Evolutionary conservation across 2,888 invertebrate genomes (phyloP).

Genomic region (Diloba caeruleocephala): DNA sequence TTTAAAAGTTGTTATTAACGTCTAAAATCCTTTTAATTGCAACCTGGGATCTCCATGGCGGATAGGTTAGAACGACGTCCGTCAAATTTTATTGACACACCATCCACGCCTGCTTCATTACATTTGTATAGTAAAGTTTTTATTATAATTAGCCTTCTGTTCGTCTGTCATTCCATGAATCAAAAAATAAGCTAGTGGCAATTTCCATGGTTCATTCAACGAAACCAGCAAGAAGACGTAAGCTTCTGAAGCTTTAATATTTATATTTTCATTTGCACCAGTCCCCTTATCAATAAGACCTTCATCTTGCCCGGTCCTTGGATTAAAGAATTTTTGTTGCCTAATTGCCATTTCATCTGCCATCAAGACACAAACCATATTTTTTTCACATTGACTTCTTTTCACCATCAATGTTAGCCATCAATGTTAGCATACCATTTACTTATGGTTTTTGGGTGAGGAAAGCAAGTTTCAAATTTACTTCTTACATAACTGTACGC

Average conservation of each 20-base stretch:
- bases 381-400: slow-evolving; percentile 26
- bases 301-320: slow-evolving; percentile 21
- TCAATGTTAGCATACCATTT: slow-evolving; percentile 46
- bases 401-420: slow-evolving; percentile 36
- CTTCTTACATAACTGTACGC: slow-evolving; percentile 44
- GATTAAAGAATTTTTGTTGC: slow-evolving; percentile 40
- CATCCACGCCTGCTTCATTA: slow-evolving; percentile 13
- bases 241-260: slow-evolving; percentile 20
- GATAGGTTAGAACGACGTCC: slow-evolving; percentile 9
- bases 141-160: slow-evolving; percentile 19
- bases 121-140: slow-evolving; percentile 14
- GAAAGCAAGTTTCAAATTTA: slow-evolving; percentile 45
- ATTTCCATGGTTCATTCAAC: slow-evolving; percentile 22
- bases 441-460: slow-evolving; percentile 42
- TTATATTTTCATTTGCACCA: slow-evolving; percentile 24
- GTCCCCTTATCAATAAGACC: slow-evolving; percentile 30
- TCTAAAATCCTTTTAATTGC: slow-evolving; percentile 4
- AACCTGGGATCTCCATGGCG: slow-evolving; percentile 7
- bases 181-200: slow-evolving; percentile 28
- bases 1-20: slow-evolving; percentile 26
- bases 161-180: slow-evolving; percentile 15
- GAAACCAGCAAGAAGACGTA: slow-evolving; percentile 20
- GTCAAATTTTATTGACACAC: slow-evolving; percentile 9
- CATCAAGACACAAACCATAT: slow-evolving; percentile 33
- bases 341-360: slow-evolving; percentile 50